These are phyloP conservation scores for Portunus trituberculatus DNA, from an alignment of 1,140 invertebrate genomes.

Conservation along the genomic window DNA sequence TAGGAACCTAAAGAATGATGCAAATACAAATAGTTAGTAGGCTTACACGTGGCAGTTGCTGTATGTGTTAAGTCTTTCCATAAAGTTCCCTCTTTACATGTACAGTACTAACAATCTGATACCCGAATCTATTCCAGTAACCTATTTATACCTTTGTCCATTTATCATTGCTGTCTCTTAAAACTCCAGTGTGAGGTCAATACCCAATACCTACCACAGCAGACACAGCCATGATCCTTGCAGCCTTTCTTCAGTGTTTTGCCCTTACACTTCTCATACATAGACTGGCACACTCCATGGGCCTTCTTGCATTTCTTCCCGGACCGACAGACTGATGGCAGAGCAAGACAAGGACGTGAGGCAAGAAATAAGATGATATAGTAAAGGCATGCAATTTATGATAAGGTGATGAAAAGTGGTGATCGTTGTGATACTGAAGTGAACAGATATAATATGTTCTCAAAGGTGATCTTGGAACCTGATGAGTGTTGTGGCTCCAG, in stretches of 20 bases:
- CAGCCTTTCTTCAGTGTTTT: background rate
- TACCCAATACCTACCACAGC: background rate
- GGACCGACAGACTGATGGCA: background rate
- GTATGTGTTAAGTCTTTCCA: too few relatives aligned
- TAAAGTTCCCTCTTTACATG: too few relatives aligned
- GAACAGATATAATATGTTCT: background rate
- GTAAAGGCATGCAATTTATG: background rate
- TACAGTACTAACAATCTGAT: too few relatives aligned
- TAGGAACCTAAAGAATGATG: too few relatives aligned
- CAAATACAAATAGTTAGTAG: too few relatives aligned
- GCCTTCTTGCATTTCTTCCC: conserved; percentile 11
- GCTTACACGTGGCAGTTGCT: too few relatives aligned
- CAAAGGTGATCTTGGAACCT: background rate
- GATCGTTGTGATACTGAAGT: background rate
- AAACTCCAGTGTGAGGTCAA: background rate
- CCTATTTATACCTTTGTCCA: too few relatives aligned
- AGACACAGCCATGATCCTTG: background rate
- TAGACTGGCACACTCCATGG: background rate
- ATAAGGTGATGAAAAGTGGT: background rate
- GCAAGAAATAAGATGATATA: background rate
- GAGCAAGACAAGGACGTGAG: background rate
- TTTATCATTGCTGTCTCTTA: too few relatives aligned
- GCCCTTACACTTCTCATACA: background rate
- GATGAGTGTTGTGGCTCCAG: background rate
- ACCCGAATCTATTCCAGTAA: too few relatives aligned